Evolutionary conservation across 2,888 invertebrate species (phyloP), one percentile per base, ranked within the genome.

Genomic region (Cyclophora punctaria): DNA sequence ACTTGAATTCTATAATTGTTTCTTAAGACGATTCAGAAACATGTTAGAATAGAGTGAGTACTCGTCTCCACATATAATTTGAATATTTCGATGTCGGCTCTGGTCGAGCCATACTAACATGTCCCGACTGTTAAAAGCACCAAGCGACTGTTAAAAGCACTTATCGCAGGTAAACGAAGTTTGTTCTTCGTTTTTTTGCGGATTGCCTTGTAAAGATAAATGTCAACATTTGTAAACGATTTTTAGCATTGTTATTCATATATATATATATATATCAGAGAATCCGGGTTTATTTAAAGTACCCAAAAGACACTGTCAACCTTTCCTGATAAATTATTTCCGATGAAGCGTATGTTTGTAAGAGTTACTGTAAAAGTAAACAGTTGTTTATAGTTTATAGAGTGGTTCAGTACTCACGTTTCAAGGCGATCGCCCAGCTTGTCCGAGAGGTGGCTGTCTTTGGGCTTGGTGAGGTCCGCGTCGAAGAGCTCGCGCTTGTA

Each of bases 391-490:
- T 20, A 20, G 20, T 20, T 20, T 20, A 20, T 20, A 20, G 20
- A 20, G 4, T 37, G 0, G 37, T 37, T 37, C 4, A 46, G 44
- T 35, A 82, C 89, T 89, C 78, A 91, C 91, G 79, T 87, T 69
- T 92, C 90, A 3, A 93, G 82, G 56, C 88, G 89, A 58, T 91
- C 89, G n/a, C 93, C 93, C 41, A 93, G 85, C 63, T 82, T 78
- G 58, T 90, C 87, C 0, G 93, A 93, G 55, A 85, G 84, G 67
- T 95, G 94, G 65, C 89, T 90, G 44, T 91, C 89, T 56, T 95
- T 89, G 20, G 93, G 92, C 67, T 91, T 89, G 40, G 93, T 93
- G 56, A 95, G 87, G 78, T 95, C 95, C 44, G 91, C 78, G 51
- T 92, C 88, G 67, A 90, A 91, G 40, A 95, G 84, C 61, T 92